These are phyloP conservation scores for Athalia cordata DNA, from an alignment of 2,888 invertebrate genomes.

Conservation along the genomic window DNA sequence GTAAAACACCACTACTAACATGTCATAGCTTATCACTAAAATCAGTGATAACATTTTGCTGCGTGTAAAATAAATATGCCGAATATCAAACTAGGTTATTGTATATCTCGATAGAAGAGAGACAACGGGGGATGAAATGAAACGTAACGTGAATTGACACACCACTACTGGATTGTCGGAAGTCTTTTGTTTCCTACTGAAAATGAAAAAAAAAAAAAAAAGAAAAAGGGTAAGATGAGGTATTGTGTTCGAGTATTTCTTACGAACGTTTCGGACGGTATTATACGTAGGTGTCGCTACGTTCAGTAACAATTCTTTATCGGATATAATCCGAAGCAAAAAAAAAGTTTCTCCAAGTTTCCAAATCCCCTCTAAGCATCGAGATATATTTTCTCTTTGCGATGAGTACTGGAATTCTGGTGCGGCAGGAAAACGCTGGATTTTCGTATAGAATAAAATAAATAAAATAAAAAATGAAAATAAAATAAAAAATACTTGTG, in stretches of 20 bases:
- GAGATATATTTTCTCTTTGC: neutral
- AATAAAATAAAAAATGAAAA: neutral
- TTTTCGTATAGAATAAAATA: neutral
- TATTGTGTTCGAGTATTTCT: neutral
- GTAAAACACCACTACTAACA: too few species aligned
- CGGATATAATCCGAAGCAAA: constrained; percentile 16
- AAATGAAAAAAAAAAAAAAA: neutral
- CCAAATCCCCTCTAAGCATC: constrained; percentile 23
- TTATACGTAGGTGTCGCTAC: constrained; percentile 12
- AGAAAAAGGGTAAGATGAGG: neutral
- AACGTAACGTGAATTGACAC: too few species aligned
- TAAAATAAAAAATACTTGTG: neutral
- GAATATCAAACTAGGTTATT: too few species aligned
- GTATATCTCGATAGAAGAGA: too few species aligned
- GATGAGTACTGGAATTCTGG: neutral
- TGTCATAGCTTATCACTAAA: too few species aligned
- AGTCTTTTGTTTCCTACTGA: too few species aligned
- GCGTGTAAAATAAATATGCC: too few species aligned
- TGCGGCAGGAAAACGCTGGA: constrained; percentile 2
- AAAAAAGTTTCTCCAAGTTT: constrained; percentile 16
- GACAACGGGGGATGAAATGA: too few species aligned
- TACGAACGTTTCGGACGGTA: neutral
- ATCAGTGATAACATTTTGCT: too few species aligned
- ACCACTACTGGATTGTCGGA: too few species aligned
- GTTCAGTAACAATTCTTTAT: constrained; percentile 16